Base-by-base conservation (phyloP, 1,140 invertebrate genomes). In the Palaemon carinicauda region DNA sequence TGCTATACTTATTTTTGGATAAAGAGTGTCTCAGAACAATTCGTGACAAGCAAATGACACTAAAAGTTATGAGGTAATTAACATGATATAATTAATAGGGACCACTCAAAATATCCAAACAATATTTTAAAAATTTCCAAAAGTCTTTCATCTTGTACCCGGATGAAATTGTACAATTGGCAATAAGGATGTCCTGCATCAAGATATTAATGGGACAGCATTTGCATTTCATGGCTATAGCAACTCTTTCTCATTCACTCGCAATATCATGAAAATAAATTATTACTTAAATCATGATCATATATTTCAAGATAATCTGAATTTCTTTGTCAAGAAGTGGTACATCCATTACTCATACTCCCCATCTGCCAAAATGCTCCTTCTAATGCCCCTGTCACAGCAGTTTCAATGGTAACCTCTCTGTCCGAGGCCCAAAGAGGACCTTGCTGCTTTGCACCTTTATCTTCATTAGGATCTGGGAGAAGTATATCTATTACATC, bases 351-450 rank as follows among this genome's bases (percentile, higher is more conserved):
- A 50, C 41, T 71, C 21, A 81, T 24, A 77, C 82, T 80, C 17
- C 94, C 94, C 95, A 96, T 96, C 90, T 95, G 94, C 87, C 93
- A 91, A 91, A 96, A 96, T 7, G 95, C 93, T 41, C 93, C 91
- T 91, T 96, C 95, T 65, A 96, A 90, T 3, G 95, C 95, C 19
- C 95, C 95, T 81, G 93, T 92, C 31, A 96, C 93, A n/a, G 96
- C 91, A 86, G 92, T 93, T 88, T 95, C 94, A 52, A 91, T 90
- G 19, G 91, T 91, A 53, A 94, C 90, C 51, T 90, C 89, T 87
- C 90, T 91, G 73, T 91, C 88, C 24, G 90, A 90, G 84, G 91
- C 90, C 90, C 91, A 92, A 73, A 91, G 84, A 15, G 82, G 85
- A 21, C 52, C 50, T n/a, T 60, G 74, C 33, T 52, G n/a, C 53